Conservation (phyloP, 2,888 invertebrate genomes). For the Alviniconcha strummeri region DNA sequence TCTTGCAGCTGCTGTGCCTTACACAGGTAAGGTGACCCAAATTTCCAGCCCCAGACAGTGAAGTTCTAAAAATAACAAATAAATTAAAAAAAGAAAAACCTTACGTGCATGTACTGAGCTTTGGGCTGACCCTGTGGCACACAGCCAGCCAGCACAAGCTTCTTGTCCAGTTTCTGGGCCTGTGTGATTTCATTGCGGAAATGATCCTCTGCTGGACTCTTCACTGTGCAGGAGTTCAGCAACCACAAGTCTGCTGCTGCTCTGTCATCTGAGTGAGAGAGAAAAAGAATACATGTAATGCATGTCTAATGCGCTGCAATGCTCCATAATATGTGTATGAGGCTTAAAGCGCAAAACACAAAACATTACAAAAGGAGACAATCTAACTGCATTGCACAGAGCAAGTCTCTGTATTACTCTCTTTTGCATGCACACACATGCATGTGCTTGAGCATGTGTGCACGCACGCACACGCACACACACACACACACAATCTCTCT, state of each 20-base stretch:
- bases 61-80: no score
- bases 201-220: slow-evolving; percentile 97
- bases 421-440: neutral
- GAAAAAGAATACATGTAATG: no score
- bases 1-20: no score
- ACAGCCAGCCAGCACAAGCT: slow-evolving; percentile 96
- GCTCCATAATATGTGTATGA: no score
- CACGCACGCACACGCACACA: neutral
- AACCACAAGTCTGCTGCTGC: slow-evolving; percentile 92
- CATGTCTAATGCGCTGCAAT: no score
- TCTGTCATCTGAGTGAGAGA: slow-evolving; percentile 79
- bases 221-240: slow-evolving; percentile 97
- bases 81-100: neutral
- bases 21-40: no score
- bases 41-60: no score
- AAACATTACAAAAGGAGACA: neutral
- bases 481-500: neutral
- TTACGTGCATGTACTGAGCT: slow-evolving; percentile 72
- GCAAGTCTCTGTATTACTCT: no score
- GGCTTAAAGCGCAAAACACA: neutral
- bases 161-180: slow-evolving; percentile 84
- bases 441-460: neutral
- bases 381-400: neutral
- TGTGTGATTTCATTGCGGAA: slow-evolving; percentile 86
- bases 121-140: slow-evolving; percentile 89